Evolutionary conservation across 2,888 invertebrate genomes (phyloP).

Genomic region (Thecocarcelia acutangulata): DNA sequence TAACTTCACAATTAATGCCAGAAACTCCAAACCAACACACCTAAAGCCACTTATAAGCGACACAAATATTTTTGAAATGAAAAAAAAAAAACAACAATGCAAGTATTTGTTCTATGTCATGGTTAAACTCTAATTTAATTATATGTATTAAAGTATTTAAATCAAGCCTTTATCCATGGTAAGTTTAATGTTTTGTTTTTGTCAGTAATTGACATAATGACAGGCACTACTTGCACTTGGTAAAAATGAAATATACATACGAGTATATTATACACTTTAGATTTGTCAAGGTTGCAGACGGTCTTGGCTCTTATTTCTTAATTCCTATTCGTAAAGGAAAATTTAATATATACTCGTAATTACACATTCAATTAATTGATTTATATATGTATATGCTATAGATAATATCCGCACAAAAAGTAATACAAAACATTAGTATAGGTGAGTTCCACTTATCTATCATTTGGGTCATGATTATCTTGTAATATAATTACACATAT

Average conservation of each 20-base stretch:
- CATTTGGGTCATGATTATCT: no score
- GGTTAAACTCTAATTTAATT: constrained; percentile 42
- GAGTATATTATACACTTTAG: background rate
- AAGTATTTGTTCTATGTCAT: constrained; percentile 52
- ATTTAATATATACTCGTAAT: no score
- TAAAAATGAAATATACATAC: no score
- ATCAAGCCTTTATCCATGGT: constrained; percentile 15
- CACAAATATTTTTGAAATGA: constrained; percentile 16
- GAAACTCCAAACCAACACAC: constrained; percentile 33
- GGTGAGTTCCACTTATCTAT: no score
- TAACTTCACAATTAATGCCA: background rate
- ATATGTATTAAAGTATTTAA: constrained; percentile 3
- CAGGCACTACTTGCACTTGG: constrained; percentile 1
- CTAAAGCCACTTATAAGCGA: constrained; percentile 51
- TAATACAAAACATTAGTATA: no score
- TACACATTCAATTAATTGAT: no score
- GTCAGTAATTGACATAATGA: constrained; percentile 30
- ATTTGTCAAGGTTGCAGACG: constrained; percentile 3
- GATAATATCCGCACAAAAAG: no score
- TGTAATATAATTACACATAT: no score
- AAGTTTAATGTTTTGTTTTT: constrained; percentile 21
- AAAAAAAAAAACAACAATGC: background rate
- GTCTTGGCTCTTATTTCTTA: no score
- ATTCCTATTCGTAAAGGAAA: no score
- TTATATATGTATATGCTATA: no score